Evolutionary conservation across 2,888 invertebrate species (phyloP), one percentile per base, ranked within the genome.

Genomic region (Hirtodrosophila alboralis): DNA sequence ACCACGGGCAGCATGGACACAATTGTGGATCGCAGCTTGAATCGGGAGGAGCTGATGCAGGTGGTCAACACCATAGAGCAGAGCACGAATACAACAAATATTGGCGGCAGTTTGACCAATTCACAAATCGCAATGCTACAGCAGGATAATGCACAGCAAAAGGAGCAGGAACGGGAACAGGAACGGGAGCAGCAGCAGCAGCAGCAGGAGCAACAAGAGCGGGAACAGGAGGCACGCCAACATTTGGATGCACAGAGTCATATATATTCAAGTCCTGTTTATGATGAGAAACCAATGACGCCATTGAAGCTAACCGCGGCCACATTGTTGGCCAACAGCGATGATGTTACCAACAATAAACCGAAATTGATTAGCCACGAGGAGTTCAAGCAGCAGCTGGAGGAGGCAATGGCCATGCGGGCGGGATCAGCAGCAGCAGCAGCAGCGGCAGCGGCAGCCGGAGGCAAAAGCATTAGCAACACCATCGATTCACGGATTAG

Each of bases 241-340:
- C 73, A 69, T 7, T 52, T 70, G 43, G 90, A 89, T 72, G 79
- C 84, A 52, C 90, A 90, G 62, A 90, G 88, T 87, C 90, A 90
- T 58, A 90, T 90, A 38, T 90, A 90, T 61, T 90, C 90, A 43
- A 90, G 89, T 86, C 90, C 90, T 26, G 90, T 90, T 6, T 89
- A 90, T 38, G 86, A 84, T 74, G 83, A 89, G 62, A 87, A 80
- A 61, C 88, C 87, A 6, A 41, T 60, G 38, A 62, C 62, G 27
- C 67, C 84, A 1, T 26, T 89, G 13, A 89, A 87, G 38, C 44
- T 87, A 23, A 74, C 83, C 3, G 84, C 83, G 7, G 78, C 72
- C 36, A 70, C 79, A 13, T 28, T 88, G 14, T 27, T 89, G 10
- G 70, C 68, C 13, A 70, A 64, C 21, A 69, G 34, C 30, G 62